Evolutionary conservation across 2,888 invertebrate genomes (phyloP).

Genomic region (Syrista parreyssii): DNA sequence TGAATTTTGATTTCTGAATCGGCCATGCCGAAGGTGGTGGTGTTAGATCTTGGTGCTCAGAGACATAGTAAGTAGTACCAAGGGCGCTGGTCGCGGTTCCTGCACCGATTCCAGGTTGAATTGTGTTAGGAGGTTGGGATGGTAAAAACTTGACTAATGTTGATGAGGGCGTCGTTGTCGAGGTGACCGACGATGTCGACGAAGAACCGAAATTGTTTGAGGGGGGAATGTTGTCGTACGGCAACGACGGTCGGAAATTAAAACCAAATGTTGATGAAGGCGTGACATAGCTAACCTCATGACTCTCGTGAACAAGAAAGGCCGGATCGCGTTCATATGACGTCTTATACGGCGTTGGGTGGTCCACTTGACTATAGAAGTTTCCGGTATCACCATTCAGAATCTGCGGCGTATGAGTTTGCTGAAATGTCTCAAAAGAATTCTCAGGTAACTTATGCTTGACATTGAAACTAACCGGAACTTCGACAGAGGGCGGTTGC

Average conservation of each 20-base stretch:
- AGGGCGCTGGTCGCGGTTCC: slow-evolving; percentile 1
- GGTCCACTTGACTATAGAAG: slow-evolving; percentile 54
- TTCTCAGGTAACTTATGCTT: slow-evolving; percentile 12
- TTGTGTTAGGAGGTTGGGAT: slow-evolving; percentile 27
- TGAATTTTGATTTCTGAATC: slow-evolving; percentile 40
- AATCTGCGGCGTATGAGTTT: slow-evolving; percentile 18
- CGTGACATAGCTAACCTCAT: slow-evolving; percentile 57
- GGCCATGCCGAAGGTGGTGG: slow-evolving; percentile 42
- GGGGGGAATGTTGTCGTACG: slow-evolving; percentile 46
- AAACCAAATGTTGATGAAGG: slow-evolving; percentile 43
- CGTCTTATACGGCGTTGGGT: slow-evolving; percentile 50
- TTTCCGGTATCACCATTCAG: slow-evolving; percentile 30
- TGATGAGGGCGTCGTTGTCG: too few species aligned
- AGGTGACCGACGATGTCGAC: too few species aligned
- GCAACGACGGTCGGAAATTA: slow-evolving; percentile 53
- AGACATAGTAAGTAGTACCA: slow-evolving; percentile 47
- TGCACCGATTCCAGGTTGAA: slow-evolving; percentile 12
- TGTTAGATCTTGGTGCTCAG: slow-evolving; percentile 46
- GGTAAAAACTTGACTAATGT: slow-evolving; percentile 7
- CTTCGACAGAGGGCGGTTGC: slow-evolving; percentile 39
- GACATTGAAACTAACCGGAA: slow-evolving; percentile 22
- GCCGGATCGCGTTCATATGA: slow-evolving; percentile 54
- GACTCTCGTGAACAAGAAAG: slow-evolving; percentile 59
- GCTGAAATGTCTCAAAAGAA: slow-evolving; percentile 38
- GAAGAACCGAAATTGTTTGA: slow-evolving; percentile 13